Conservation (phyloP, 2,888 invertebrate genomes). For the Oscheius myriophilus region DNA sequence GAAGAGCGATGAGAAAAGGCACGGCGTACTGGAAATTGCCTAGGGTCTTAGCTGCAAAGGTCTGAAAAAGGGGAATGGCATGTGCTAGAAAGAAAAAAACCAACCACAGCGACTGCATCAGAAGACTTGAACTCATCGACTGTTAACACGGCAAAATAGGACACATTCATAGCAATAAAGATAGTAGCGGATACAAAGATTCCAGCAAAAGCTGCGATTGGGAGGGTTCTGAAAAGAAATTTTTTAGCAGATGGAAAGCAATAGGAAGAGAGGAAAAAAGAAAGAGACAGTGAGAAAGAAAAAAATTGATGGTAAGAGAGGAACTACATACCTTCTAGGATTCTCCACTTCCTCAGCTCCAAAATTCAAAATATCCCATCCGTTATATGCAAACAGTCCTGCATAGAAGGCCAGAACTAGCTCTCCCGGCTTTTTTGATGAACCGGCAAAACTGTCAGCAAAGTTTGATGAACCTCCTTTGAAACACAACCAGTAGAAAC, state of each 20-base stretch:
- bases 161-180: constrained; percentile 87
- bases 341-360: constrained; percentile 65
- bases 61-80: constrained; percentile 30
- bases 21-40: constrained; percentile 59
- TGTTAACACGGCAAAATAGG: constrained; percentile 87
- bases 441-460: constrained; percentile 49
- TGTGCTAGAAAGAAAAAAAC: not conserved
- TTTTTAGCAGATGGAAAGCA: too few relatives aligned
- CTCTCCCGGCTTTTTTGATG: constrained; percentile 53
- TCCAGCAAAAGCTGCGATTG: constrained; percentile 61
- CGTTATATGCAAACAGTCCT: constrained; percentile 67
- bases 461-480: constrained; percentile 52
- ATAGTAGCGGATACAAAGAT: constrained; percentile 71
- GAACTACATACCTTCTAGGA: constrained; percentile 62
- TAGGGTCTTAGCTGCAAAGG: constrained; percentile 57
- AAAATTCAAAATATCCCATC: constrained; percentile 67
- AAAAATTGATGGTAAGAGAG: too few relatives aligned
- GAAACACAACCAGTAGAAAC: constrained; percentile 60
- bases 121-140: constrained; percentile 83
- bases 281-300: too few relatives aligned
- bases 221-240: constrained; percentile 52
- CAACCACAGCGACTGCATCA: constrained; percentile 86
- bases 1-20: constrained; percentile 62
- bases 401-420: constrained; percentile 57
- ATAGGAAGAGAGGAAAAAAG: too few relatives aligned